phyloP scores from a whole-genome alignment of 2,888 invertebrate species.

The Liodrosophila aerea region DNA sequence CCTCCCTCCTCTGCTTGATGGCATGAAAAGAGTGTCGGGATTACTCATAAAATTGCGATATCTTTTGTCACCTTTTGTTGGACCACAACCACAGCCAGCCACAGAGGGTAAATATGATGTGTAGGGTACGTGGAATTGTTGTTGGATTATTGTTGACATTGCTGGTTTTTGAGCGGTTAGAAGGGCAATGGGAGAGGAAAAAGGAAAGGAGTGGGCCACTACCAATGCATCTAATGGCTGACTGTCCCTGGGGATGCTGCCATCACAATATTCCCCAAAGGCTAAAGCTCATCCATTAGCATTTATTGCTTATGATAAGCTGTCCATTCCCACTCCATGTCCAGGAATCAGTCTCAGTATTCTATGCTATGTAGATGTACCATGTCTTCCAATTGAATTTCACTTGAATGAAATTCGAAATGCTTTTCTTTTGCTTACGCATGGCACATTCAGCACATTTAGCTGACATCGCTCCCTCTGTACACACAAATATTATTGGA shows the following conservation, averaged over 20 bases:
- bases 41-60: slow-evolving; percentile 78
- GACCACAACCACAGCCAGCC: slow-evolving; percentile 20
- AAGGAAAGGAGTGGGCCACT: neutral
- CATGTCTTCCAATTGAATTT: slow-evolving; percentile 46
- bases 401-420: slow-evolving; percentile 42
- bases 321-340: slow-evolving; percentile 4
- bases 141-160: slow-evolving; percentile 46
- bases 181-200: neutral
- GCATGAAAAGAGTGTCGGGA: slow-evolving; percentile 63
- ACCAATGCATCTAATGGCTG: slow-evolving; percentile 48
- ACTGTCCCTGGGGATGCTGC: slow-evolving; percentile 28
- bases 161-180: slow-evolving; percentile 4
- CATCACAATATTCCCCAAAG: slow-evolving; percentile 3
- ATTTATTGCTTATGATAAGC: slow-evolving; percentile 70
- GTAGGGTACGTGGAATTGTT: slow-evolving; percentile 13
- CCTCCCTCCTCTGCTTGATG: slow-evolving; percentile 3
- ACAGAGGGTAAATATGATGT: slow-evolving; percentile 16
- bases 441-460: slow-evolving; percentile 12
- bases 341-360: too few relatives aligned
- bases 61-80: slow-evolving; percentile 80
- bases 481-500: slow-evolving; percentile 43
- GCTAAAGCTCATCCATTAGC: slow-evolving; percentile 64
- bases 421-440: slow-evolving; percentile 55
- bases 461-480: neutral
- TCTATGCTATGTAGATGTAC: slow-evolving; percentile 35